Conservation (phyloP, 2,113 vertebrate species). For the Apaloderma vittatum region DNA sequence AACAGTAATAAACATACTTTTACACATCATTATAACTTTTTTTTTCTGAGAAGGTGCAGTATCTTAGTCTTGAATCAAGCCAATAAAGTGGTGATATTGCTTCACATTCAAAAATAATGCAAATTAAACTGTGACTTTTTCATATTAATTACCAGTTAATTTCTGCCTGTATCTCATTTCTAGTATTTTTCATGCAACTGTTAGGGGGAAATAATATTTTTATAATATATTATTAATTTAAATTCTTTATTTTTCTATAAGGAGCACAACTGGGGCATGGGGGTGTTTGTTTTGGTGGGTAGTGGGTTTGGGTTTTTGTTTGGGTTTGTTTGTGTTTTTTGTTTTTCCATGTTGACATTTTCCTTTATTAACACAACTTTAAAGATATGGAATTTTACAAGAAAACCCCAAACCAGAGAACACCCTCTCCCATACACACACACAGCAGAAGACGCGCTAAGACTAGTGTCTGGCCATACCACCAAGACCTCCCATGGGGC, state of each 20-base stretch:
- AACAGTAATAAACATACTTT: background rate
- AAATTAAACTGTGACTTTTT: background rate
- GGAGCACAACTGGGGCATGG: background rate
- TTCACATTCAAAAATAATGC: background rate
- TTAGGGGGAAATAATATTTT: background rate
- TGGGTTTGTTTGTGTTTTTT: background rate
- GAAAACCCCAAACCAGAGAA: background rate
- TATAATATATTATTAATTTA: background rate
- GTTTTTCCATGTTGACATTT: background rate
- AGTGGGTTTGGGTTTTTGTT: background rate
- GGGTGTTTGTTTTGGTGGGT: no score
- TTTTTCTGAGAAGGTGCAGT: background rate
- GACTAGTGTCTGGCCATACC: accelerated
- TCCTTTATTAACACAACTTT: background rate
- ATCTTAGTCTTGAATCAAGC: background rate
- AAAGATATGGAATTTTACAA: background rate
- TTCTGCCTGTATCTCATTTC: background rate
- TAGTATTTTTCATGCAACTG: background rate
- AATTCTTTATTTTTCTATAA: background rate
- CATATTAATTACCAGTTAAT: background rate
- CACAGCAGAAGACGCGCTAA: background rate
- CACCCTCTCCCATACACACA: accelerated
- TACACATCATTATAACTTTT: background rate
- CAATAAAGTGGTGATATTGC: background rate
- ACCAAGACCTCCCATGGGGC: accelerated